Conservation (phyloP, 2,797 vertebrate species). For the Odontamblyopus rebecca region DNA sequence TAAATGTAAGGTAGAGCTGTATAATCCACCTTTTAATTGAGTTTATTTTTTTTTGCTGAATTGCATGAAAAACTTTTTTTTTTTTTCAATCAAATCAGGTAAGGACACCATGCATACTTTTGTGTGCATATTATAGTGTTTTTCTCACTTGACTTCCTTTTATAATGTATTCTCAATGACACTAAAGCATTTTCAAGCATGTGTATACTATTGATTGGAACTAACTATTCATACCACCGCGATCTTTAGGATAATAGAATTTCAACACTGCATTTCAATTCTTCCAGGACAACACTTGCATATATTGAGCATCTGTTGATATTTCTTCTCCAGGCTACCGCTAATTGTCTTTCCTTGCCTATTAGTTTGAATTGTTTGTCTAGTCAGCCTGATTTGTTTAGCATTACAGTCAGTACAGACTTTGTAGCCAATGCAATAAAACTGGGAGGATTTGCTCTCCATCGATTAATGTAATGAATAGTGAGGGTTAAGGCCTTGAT, state of each 20-base stretch:
- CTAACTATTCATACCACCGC: not conserved
- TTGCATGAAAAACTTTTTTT: no score
- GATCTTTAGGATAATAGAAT: not conserved
- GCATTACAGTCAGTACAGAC: conserved; percentile 3
- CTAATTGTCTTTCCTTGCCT: conserved; percentile 15
- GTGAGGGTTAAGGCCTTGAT: conserved; percentile 38
- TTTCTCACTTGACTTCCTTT: not conserved
- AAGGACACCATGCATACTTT: no score
- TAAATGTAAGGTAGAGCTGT: no score
- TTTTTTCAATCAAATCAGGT: no score
- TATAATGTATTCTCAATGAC: not conserved
- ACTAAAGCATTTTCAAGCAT: not conserved
- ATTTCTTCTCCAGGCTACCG: conserved; percentile 15
- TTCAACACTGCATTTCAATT: not conserved
- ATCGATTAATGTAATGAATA: conserved; percentile 52
- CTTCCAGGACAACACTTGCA: not conserved
- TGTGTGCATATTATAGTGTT: no score
- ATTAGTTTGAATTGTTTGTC: conserved; percentile 27
- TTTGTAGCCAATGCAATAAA: not conserved
- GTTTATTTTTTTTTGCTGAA: no score
- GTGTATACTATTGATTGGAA: not conserved
- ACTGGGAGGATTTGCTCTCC: conserved; percentile 37
- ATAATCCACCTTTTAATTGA: no score
- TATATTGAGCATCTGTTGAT: not conserved
- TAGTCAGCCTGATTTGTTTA: conserved; percentile 1